A percentile compares a stretch with the other conserved stretches of the same genome.
phyloP scores from a whole-genome alignment of 2,888 invertebrate genomes.

The Timema cristinae region DNA sequence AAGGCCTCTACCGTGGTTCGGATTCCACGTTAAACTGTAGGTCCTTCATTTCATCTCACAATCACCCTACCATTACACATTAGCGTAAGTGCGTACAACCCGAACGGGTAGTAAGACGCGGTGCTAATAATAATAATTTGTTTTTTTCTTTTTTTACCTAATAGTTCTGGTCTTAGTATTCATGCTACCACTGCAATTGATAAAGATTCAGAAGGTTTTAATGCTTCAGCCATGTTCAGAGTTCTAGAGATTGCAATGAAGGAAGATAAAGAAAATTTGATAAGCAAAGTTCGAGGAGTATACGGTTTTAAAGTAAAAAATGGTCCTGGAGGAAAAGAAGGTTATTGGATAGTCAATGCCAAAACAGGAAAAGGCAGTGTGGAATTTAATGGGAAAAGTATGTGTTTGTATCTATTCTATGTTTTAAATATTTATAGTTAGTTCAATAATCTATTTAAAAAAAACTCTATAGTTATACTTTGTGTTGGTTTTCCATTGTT shows the following conservation, averaged over 20 bases:
- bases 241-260: conserved; percentile 76
- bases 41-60: too few relatives aligned
- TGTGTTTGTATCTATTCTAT: not conserved
- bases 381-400: conserved; percentile 66
- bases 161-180: conserved; percentile 4
- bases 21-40: too few relatives aligned
- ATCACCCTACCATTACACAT: too few relatives aligned
- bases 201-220: conserved; percentile 54
- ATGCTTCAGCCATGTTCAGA: conserved; percentile 75
- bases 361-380: conserved; percentile 87
- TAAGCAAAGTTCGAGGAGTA: conserved; percentile 80
- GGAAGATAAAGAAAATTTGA: conserved; percentile 73
- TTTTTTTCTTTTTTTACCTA: not conserved
- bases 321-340: conserved; percentile 72
- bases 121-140: not conserved
- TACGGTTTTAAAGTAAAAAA: conserved; percentile 88
- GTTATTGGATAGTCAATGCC: conserved; percentile 89
- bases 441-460: too few relatives aligned
- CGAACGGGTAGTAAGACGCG: too few relatives aligned
- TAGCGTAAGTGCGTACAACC: too few relatives aligned
- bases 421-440: too few relatives aligned
- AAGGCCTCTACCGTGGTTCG: too few relatives aligned
- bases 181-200: conserved; percentile 32
- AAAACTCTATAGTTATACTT: too few relatives aligned
- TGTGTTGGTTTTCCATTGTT: too few relatives aligned